Evolutionary conservation across 2,888 invertebrate species (phyloP).

Genomic region (Eulithis prunata): DNA sequence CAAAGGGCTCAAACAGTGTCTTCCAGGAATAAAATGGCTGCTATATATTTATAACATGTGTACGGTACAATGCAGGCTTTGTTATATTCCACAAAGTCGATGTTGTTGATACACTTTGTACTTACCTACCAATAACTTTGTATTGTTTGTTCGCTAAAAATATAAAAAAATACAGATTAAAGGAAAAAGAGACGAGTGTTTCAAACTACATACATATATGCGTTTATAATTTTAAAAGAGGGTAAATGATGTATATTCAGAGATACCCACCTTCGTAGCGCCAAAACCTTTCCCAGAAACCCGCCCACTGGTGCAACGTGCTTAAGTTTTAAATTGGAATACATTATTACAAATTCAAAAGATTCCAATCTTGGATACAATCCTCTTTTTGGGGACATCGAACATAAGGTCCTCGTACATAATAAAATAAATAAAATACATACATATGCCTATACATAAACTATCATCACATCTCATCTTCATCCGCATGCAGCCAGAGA

Average conservation of each 20-base stretch:
- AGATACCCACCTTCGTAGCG: constrained; percentile 21
- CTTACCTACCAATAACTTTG: constrained; percentile 46
- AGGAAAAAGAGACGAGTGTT: neutral
- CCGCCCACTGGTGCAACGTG: constrained; percentile 32
- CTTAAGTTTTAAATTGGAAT: constrained; percentile 24
- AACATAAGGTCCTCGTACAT: too few species aligned
- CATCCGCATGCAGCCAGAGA: too few species aligned
- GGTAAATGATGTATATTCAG: constrained; percentile 23
- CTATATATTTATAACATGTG: constrained; percentile 49
- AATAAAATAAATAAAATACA: too few species aligned
- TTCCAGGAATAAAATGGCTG: constrained; percentile 61
- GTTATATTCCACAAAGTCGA: constrained; percentile 39
- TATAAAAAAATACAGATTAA: neutral
- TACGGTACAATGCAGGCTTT: constrained; percentile 58
- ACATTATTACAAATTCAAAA: constrained; percentile 6
- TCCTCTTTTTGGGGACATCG: neutral
- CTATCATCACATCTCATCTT: too few species aligned
- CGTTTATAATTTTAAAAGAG: constrained; percentile 21
- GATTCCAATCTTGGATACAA: constrained; percentile 16
- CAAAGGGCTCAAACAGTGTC: constrained; percentile 60
- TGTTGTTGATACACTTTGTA: constrained; percentile 36
- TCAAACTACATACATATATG: constrained; percentile 8
- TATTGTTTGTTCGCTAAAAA: constrained; percentile 8
- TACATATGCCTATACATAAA: too few species aligned
- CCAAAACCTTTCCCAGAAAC: constrained; percentile 33